These are phyloP conservation scores for Tragelaphus strepsiceros DNA, from an alignment of 2,113 vertebrate genomes.

Conservation along the genomic window DNA sequence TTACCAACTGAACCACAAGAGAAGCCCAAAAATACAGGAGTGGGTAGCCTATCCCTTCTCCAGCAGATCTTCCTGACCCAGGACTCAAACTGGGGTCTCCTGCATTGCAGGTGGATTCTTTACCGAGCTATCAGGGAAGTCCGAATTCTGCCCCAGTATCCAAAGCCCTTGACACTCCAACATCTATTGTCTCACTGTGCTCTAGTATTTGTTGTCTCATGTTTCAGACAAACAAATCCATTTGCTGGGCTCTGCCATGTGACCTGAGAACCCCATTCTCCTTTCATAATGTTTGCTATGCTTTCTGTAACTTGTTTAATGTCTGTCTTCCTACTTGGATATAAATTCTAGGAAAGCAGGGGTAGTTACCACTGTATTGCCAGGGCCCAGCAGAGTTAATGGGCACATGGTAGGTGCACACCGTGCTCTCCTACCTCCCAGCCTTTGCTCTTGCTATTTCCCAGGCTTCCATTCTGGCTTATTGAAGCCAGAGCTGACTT, in stretches of 20 bases:
- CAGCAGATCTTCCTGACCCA: background rate
- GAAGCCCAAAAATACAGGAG: background rate
- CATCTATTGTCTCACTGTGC: background rate
- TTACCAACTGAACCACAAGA: background rate
- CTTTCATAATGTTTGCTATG: background rate
- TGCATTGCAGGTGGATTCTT: background rate
- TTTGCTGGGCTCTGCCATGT: background rate
- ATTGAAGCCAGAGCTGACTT: background rate
- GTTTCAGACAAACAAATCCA: background rate
- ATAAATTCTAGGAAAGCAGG: background rate
- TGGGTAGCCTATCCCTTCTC: background rate
- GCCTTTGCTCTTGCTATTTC: background rate
- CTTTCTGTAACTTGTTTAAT: background rate
- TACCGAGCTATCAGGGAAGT: background rate
- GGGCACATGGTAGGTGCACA: background rate
- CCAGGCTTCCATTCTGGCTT: background rate
- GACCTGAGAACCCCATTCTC: background rate
- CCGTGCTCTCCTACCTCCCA: accelerated
- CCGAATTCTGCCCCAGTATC: background rate
- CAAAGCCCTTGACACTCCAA: background rate
- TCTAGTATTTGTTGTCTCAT: background rate
- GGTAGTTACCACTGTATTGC: background rate
- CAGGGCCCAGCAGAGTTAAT: background rate
- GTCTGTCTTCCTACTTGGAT: background rate
- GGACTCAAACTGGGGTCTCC: background rate